Conservation (phyloP, 2,888 invertebrate genomes). For the Platycheirus albimanus region DNA sequence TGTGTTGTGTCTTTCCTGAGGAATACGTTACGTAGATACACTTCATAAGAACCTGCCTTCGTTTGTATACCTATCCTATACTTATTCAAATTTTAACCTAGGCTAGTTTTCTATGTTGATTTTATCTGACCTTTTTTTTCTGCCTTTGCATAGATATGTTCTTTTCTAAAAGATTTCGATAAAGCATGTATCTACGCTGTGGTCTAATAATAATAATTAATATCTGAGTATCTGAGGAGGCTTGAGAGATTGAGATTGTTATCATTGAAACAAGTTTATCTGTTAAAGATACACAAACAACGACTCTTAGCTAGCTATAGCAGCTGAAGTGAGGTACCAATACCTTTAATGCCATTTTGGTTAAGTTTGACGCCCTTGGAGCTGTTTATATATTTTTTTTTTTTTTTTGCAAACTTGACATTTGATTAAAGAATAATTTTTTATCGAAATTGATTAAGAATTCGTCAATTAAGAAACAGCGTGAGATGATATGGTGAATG, state of each 20-base stretch:
- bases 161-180: no score
- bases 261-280: constrained; percentile 24
- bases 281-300: constrained; percentile 16
- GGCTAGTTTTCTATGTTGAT: no score
- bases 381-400: not conserved
- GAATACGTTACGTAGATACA: no score
- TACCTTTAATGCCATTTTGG: not conserved
- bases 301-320: constrained; percentile 17
- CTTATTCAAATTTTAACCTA: no score
- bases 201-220: no score
- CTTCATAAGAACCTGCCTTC: no score
- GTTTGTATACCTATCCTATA: no score
- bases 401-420: not conserved
- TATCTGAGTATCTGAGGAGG: no score
- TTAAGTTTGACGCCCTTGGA: constrained; percentile 10
- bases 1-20: no score
- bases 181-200: no score
- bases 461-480: not conserved
- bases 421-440: not conserved
- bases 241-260: not conserved
- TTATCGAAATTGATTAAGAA: not conserved
- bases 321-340: not conserved
- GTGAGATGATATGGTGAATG: not conserved
- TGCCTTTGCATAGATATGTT: no score
- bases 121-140: no score